Evolutionary conservation across 2,797 vertebrate genomes (phyloP).

Genomic region (Betta splendens): DNA sequence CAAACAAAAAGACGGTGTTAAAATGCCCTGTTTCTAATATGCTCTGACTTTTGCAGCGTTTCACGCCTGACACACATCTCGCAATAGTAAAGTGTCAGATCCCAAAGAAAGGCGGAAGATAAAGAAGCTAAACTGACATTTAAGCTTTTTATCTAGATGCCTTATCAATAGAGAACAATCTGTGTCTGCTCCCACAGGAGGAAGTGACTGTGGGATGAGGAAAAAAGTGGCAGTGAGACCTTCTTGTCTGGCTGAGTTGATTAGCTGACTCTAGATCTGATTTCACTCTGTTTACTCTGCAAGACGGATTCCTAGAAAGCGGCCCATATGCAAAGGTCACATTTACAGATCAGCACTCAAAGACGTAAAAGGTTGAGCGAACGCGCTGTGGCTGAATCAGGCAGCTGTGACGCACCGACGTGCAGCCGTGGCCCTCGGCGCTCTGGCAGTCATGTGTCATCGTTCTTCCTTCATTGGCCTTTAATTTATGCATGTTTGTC

Average conservation of each 20-base stretch:
- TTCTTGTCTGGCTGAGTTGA: slow-evolving; percentile 70
- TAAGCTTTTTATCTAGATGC: slow-evolving; percentile 88
- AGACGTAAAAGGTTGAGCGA: background rate
- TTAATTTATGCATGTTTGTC: slow-evolving; percentile 24
- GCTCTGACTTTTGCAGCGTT: background rate
- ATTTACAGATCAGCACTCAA: slow-evolving; percentile 6
- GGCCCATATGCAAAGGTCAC: slow-evolving; percentile 4
- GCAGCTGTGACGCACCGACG: slow-evolving; percentile 30
- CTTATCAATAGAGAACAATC: slow-evolving; percentile 81
- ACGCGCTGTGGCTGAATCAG: slow-evolving; percentile 20
- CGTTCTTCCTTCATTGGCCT: slow-evolving; percentile 37
- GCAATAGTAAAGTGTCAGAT: slow-evolving; percentile 69
- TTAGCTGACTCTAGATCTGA: slow-evolving; percentile 46
- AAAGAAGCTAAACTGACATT: slow-evolving; percentile 86
- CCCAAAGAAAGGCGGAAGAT: slow-evolving; percentile 84
- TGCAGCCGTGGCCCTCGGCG: slow-evolving; percentile 39
- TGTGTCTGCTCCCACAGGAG: slow-evolving; percentile 64
- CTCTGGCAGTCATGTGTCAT: slow-evolving; percentile 29
- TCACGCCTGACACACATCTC: slow-evolving; percentile 18
- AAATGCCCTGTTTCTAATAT: slow-evolving; percentile 5
- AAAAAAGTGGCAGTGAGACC: slow-evolving; percentile 75
- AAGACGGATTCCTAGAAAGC: slow-evolving; percentile 19
- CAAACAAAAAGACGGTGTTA: background rate
- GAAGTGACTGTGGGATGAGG: slow-evolving; percentile 82
- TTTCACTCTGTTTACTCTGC: slow-evolving; percentile 18